Percentiles rank a stretch among this genome's conserved stretches.
Conservation (phyloP, 2,113 vertebrate species). For the Sceloporus undulatus region DNA sequence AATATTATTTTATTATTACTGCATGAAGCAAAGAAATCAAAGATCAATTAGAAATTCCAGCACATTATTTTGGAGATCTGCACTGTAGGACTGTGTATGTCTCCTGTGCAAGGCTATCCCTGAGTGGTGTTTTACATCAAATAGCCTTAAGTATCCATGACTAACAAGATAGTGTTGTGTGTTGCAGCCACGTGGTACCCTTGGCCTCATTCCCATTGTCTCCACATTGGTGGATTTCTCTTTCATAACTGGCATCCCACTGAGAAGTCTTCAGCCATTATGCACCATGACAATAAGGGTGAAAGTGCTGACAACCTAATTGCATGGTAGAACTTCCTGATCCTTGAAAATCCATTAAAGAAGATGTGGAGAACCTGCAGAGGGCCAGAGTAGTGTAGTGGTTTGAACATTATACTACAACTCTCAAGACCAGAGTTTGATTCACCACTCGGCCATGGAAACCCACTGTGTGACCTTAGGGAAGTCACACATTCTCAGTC, state of each 20-base stretch:
- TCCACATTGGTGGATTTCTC: background rate
- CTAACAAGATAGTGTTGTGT: background rate
- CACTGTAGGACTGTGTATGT: background rate
- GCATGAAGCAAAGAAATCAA: too few species aligned
- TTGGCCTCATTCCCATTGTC: background rate
- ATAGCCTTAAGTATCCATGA: background rate
- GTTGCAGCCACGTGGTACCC: background rate
- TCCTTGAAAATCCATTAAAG: conserved; percentile 2
- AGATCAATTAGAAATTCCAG: background rate
- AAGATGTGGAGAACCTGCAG: background rate
- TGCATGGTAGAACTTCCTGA: background rate
- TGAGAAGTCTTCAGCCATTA: background rate
- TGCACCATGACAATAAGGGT: background rate
- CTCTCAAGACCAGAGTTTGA: too few species aligned
- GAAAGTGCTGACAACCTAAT: too few species aligned
- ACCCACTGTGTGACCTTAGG: too few species aligned
- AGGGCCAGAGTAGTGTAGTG: too few species aligned
- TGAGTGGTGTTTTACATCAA: background rate
- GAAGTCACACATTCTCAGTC: too few species aligned
- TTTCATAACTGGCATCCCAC: background rate
- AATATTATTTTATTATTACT: too few species aligned
- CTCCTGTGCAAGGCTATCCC: background rate
- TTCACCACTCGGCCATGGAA: too few species aligned
- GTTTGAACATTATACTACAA: too few species aligned
- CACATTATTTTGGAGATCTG: background rate